These are phyloP conservation scores for Pharmacophagus antenor DNA, from an alignment of 2,888 invertebrate genomes.

Conservation along the genomic window DNA sequence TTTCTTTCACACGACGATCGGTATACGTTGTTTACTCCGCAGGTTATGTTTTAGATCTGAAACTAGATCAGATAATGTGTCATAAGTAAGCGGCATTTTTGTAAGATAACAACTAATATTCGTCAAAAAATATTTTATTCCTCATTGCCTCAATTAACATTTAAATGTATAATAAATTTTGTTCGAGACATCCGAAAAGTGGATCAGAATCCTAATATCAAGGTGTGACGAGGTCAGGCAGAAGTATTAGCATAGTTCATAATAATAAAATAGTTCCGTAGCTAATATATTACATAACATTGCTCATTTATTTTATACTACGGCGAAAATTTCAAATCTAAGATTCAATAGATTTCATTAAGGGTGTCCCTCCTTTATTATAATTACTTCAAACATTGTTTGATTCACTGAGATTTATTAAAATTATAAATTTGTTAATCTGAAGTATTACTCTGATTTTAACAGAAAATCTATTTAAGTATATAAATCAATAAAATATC, in stretches of 20 bases:
- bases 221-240: conserved; percentile 67
- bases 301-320: conserved; percentile 44
- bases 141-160: conserved; percentile 72
- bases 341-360: neutral
- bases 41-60: conserved; percentile 64
- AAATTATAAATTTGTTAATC: too few relatives aligned
- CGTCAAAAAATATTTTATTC: conserved; percentile 57
- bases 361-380: too few relatives aligned
- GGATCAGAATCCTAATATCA: conserved; percentile 66
- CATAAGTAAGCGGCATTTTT: conserved; percentile 52
- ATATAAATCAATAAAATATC: too few relatives aligned
- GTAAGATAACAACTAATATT: conserved; percentile 55
- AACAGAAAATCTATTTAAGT: too few relatives aligned
- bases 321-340: neutral
- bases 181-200: conserved; percentile 66
- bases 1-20: conserved; percentile 39
- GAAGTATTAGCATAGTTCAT: conserved; percentile 65
- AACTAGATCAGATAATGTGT: conserved; percentile 62
- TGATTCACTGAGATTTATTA: too few relatives aligned
- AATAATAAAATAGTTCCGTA: conserved; percentile 51
- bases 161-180: conserved; percentile 70
- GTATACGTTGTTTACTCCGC: conserved; percentile 52
- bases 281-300: conserved; percentile 38
- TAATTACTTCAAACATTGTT: too few relatives aligned
- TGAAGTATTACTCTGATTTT: too few relatives aligned